These are phyloP conservation scores for Loripinus fragilis DNA, from an alignment of 2,888 invertebrate species.

Conservation along the genomic window DNA sequence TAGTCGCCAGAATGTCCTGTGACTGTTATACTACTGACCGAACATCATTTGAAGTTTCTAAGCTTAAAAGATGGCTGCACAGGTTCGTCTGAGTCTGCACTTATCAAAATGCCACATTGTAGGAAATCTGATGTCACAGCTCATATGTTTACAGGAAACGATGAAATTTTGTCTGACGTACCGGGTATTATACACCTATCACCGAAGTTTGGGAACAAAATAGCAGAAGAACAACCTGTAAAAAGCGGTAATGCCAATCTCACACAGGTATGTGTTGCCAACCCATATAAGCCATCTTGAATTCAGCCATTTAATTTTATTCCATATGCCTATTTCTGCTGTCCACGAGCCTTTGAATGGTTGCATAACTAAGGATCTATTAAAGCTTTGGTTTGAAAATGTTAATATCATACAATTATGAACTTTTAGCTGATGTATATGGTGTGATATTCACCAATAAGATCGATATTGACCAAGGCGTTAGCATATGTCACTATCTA, in stretches of 20 bases:
- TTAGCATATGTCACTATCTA: too few species aligned
- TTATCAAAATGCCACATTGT: too few species aligned
- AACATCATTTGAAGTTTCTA: too few species aligned
- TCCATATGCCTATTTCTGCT: not conserved
- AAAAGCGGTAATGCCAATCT: not conserved
- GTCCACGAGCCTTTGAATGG: not conserved
- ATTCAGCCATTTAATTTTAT: not conserved
- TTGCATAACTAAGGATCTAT: not conserved
- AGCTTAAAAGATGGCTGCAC: too few species aligned
- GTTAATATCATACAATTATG: too few species aligned
- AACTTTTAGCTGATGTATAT: too few species aligned
- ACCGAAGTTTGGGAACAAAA: not conserved
- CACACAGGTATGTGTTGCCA: conserved; percentile 5
- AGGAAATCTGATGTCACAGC: too few species aligned
- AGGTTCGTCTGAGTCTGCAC: too few species aligned
- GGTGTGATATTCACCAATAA: too few species aligned
- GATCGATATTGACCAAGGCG: too few species aligned
- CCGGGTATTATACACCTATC: not conserved
- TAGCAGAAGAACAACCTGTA: not conserved
- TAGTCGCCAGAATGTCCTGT: too few species aligned
- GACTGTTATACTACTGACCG: too few species aligned
- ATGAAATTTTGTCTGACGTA: not conserved
- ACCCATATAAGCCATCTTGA: not conserved
- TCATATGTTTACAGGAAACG: not conserved
- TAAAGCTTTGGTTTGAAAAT: not conserved